These are phyloP conservation scores for Piprites chloris DNA, from an alignment of 2,113 vertebrate genomes.

Conservation along the genomic window DNA sequence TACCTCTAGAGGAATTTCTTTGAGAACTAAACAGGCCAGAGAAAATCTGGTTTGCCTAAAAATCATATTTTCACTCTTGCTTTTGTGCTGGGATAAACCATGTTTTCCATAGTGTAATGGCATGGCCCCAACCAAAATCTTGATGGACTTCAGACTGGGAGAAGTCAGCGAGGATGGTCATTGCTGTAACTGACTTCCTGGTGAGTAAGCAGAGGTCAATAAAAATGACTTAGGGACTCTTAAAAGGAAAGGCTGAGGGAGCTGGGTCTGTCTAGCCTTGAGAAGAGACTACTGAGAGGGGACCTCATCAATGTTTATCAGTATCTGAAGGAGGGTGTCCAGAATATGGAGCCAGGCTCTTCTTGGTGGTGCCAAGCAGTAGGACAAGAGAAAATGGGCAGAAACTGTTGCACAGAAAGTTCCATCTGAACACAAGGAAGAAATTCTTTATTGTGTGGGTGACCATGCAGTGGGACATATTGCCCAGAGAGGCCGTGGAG, in stretches of 20 bases:
- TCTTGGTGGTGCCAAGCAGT: background rate
- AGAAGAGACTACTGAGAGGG: background rate
- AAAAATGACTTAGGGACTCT: background rate
- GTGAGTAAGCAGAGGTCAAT: background rate
- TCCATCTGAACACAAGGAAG: background rate
- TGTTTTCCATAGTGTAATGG: background rate
- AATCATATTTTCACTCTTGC: background rate
- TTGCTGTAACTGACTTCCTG: background rate
- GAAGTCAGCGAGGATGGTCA: background rate
- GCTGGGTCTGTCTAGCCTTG: background rate
- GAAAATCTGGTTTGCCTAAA: background rate
- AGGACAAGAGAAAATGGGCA: background rate
- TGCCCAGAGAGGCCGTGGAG: background rate
- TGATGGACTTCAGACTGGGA: background rate
- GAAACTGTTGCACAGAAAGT: background rate
- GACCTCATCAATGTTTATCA: background rate
- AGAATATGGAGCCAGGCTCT: background rate
- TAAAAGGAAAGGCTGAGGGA: background rate
- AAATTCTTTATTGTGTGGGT: background rate
- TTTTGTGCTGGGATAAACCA: background rate
- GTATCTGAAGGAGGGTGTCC: background rate
- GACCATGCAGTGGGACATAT: accelerated
- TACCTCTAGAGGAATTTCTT: background rate
- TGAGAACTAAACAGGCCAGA: background rate
- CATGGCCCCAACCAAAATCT: background rate